Evolutionary conservation across 2,888 invertebrate genomes (phyloP).

Genomic region (Trachelus tabidus): DNA sequence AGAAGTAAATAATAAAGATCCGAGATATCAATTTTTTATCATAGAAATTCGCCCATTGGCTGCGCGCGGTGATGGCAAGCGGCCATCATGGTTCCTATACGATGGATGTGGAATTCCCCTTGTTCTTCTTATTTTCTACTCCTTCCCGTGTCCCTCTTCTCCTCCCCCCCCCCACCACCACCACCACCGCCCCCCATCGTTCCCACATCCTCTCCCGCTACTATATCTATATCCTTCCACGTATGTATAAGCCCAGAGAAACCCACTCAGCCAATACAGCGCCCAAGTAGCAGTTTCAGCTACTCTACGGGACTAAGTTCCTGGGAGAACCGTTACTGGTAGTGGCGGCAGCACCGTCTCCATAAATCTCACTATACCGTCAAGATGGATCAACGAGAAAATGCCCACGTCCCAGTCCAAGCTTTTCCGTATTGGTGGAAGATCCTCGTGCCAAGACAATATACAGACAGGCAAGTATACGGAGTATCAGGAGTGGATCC

Average conservation of each 20-base stretch:
- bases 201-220: neutral
- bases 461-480: neutral
- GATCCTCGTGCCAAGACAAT: neutral
- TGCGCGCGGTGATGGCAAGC: constrained; percentile 24
- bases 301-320: constrained; percentile 30
- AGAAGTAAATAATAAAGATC: neutral
- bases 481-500: constrained; percentile 49
- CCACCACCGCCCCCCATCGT: neutral
- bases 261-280: neutral
- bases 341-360: constrained; percentile 44
- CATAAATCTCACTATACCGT: constrained; percentile 65
- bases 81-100: constrained; percentile 35
- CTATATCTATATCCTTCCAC: constrained; percentile 1
- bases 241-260: neutral
- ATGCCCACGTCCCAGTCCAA: neutral
- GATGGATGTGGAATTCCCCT: constrained; percentile 23
- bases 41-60: neutral
- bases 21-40: neutral
- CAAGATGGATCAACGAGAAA: constrained; percentile 63
- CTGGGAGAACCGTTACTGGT: constrained; percentile 15
- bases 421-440: neutral
- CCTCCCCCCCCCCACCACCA: neutral
- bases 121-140: constrained; percentile 21
- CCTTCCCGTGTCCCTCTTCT: constrained; percentile 10
- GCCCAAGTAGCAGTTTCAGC: constrained; percentile 9